Conservation (phyloP, 2,888 invertebrate genomes). For the Tuberolachnus salignus region DNA sequence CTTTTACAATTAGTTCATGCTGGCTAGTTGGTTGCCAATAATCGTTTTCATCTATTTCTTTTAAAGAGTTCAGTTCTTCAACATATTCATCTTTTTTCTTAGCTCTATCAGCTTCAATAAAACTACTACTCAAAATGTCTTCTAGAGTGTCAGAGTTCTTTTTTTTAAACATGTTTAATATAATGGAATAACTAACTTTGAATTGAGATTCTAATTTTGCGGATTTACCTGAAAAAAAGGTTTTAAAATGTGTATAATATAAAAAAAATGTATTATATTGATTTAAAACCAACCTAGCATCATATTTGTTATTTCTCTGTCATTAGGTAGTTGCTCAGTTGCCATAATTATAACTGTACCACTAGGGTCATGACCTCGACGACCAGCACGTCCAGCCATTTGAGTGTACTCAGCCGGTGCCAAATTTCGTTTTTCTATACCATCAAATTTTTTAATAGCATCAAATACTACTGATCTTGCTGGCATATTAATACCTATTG, state of each 20-base stretch:
- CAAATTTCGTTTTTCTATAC: conserved; percentile 75
- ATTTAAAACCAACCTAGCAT: conserved; percentile 70
- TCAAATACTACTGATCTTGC: conserved; percentile 97
- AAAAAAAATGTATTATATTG: background rate
- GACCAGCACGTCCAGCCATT: conserved; percentile 97
- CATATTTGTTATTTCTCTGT: conserved; percentile 78
- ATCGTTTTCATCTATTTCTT: conserved; percentile 70
- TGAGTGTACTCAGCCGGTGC: conserved; percentile 95
- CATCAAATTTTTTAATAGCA: conserved; percentile 89
- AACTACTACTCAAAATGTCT: conserved; percentile 94
- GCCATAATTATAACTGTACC: conserved; percentile 95
- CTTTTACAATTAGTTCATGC: conserved; percentile 46
- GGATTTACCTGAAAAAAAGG: conserved; percentile 67
- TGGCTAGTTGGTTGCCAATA: conserved; percentile 43
- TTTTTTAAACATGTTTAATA: conserved; percentile 75
- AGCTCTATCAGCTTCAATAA: conserved; percentile 69
- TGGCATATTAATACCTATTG: conserved; percentile 99
- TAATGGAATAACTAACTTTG: conserved; percentile 95
- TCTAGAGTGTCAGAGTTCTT: conserved; percentile 79
- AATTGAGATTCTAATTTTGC: conserved; percentile 91
- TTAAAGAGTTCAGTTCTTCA: conserved; percentile 67
- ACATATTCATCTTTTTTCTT: conserved; percentile 71
- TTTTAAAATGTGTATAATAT: background rate
- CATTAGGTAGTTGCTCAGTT: conserved; percentile 76
- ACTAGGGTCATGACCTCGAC: conserved; percentile 88